Conservation (phyloP, 2,113 vertebrate genomes). For the Corythornis cristatus region DNA sequence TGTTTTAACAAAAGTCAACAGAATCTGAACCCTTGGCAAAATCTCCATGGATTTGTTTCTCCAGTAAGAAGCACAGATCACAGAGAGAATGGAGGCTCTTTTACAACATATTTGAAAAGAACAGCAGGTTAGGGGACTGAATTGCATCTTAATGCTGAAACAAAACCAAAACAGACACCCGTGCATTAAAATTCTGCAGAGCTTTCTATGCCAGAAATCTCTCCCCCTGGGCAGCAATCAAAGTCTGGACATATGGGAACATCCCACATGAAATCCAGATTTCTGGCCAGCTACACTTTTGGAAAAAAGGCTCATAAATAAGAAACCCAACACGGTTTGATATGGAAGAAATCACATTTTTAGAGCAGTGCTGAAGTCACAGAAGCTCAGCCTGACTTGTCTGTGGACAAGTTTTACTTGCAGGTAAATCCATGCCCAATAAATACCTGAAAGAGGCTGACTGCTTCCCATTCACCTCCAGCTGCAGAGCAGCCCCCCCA, state of each 20-base stretch:
- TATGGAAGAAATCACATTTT: not conserved
- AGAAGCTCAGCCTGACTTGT: not conserved
- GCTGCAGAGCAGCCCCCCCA: not conserved
- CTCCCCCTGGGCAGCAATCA: not conserved
- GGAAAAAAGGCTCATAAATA: not conserved
- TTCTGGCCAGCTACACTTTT: not conserved
- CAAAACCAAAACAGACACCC: not conserved
- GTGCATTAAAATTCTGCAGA: not conserved
- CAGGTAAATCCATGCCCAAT: not conserved
- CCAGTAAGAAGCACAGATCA: not conserved
- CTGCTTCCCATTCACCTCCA: fast-evolving
- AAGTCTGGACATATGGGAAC: not conserved
- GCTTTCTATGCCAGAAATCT: not conserved
- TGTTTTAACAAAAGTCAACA: not conserved
- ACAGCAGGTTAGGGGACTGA: not conserved
- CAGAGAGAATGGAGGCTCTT: not conserved
- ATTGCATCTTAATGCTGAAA: not conserved
- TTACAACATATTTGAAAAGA: not conserved
- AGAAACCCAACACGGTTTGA: not conserved
- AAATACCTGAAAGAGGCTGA: not conserved
- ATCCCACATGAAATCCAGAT: not conserved
- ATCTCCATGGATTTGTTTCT: not conserved
- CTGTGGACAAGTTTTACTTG: not conserved
- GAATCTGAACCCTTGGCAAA: not conserved
- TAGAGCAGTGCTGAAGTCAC: not conserved